phyloP scores from a whole-genome alignment of 53 echinoderm and acorn worm genomes.

The Glandiceps talaboti region DNA sequence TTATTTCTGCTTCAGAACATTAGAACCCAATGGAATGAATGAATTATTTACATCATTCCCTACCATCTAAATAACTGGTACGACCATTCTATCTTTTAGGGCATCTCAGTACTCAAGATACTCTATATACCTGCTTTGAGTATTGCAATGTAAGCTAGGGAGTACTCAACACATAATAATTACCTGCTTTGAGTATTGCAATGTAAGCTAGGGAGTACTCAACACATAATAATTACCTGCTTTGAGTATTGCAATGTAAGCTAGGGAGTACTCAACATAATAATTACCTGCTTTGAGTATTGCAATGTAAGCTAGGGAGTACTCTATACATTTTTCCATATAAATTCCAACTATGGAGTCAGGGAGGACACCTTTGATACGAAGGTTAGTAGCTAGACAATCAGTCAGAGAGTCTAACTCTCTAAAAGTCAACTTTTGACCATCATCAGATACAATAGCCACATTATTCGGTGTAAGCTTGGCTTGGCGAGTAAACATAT shows the following conservation, averaged over 20 bases:
- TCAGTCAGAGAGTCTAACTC: conserved; percentile 30
- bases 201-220: conserved; percentile 30
- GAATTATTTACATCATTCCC: no score
- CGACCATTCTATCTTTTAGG: no score
- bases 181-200: conserved; percentile 37
- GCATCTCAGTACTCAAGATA: no score
- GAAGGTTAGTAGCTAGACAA: conserved; percentile 25
- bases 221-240: conserved; percentile 21
- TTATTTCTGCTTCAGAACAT: no score
- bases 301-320: conserved; percentile 27
- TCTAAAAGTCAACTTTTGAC: conserved; percentile 23
- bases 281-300: conserved; percentile 31
- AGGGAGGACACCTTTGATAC: conserved; percentile 21
- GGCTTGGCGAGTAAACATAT: conserved; percentile 39
- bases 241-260: conserved; percentile 34
- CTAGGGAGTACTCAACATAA: conserved; percentile 17
- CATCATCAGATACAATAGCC: conserved; percentile 31
- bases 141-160: conserved; percentile 28
- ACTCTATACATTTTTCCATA: conserved; percentile 28
- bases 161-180: no score
- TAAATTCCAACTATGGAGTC: conserved; percentile 34
- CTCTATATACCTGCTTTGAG: conserved; percentile 30
- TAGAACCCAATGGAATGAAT: no score
- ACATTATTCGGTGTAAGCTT: conserved; percentile 17
- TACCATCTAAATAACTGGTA: no score